These are phyloP conservation scores for Hoplodrina ambigua DNA, from an alignment of 2,888 invertebrate genomes.

Conservation along the genomic window DNA sequence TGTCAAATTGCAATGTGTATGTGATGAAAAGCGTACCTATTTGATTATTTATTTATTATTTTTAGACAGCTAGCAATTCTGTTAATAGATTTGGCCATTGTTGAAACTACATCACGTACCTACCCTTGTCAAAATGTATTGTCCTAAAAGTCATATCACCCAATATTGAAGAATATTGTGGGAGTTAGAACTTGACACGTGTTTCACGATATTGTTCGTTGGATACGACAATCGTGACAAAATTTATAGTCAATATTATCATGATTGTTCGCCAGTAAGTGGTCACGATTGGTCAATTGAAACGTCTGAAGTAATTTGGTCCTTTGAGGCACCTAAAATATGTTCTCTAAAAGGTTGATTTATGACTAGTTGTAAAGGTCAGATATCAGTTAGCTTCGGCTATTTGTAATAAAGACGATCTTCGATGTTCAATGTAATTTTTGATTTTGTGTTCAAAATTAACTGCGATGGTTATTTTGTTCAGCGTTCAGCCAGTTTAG, in stretches of 20 bases:
- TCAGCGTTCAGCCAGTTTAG: background rate
- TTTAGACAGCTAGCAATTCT: background rate
- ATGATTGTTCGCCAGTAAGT: no score
- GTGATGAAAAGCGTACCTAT: constrained; percentile 3
- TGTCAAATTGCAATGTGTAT: constrained; percentile 18
- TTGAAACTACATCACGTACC: background rate
- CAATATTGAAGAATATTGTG: background rate
- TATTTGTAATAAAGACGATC: background rate
- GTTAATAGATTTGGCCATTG: background rate
- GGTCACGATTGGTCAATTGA: background rate
- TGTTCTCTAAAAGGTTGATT: background rate
- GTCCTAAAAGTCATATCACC: background rate
- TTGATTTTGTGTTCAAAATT: background rate
- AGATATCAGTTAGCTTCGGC: background rate
- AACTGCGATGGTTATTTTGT: background rate
- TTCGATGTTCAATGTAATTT: no score
- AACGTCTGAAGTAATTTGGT: background rate
- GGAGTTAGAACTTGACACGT: background rate
- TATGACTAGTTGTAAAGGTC: no score
- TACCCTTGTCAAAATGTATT: background rate
- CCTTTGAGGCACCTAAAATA: background rate
- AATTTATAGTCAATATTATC: no score
- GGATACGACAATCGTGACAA: background rate
- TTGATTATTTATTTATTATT: background rate
- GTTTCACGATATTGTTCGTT: background rate